Conservation (phyloP, 35 echinoderm and acorn worm genomes). For the Strongylocentrotus purpuratus region DNA sequence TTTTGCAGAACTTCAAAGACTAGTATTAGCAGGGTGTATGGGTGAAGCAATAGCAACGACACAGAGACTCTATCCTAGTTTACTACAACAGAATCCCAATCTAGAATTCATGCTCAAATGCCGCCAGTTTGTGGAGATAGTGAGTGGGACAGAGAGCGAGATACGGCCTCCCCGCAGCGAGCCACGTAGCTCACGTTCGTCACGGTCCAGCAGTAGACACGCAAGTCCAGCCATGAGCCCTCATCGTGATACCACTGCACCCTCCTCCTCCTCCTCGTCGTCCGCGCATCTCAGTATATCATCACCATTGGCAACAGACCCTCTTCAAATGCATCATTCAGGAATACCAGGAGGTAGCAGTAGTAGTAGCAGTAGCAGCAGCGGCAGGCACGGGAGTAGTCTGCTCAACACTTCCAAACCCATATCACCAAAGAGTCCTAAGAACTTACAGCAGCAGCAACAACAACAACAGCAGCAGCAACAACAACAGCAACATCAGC, state of each 20-base stretch:
- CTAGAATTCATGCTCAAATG: slow-evolving; percentile 99
- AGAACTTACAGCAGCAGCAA: slow-evolving; percentile 62
- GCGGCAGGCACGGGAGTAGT: slow-evolving; percentile 55
- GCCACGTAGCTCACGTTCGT: slow-evolving; percentile 71
- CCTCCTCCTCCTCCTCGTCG: slow-evolving; percentile 61
- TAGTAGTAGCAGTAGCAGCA: slow-evolving; percentile 55
- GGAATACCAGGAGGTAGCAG: slow-evolving; percentile 49
- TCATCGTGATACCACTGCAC: slow-evolving; percentile 59
- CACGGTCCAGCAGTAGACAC: slow-evolving; percentile 74
- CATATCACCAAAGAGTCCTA: slow-evolving; percentile 76
- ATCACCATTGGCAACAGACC: slow-evolving; percentile 23
- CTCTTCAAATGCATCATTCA: slow-evolving; percentile 31
- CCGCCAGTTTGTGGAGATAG: slow-evolving; percentile 99
- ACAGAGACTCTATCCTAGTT: slow-evolving; percentile 89
- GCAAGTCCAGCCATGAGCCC: slow-evolving; percentile 96
- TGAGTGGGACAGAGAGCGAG: slow-evolving; percentile 96
- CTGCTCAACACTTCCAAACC: slow-evolving; percentile 64
- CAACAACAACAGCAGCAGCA: slow-evolving; percentile 31
- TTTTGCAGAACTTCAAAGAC: slow-evolving; percentile 85
- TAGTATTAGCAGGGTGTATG: slow-evolving; percentile 95
- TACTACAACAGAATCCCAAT: slow-evolving; percentile 89
- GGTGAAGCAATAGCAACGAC: slow-evolving; percentile 96
- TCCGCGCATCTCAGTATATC: slow-evolving; percentile 60
- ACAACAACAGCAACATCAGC: slow-evolving; percentile 58
- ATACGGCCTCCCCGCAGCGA: slow-evolving; percentile 70